phyloP scores from a whole-genome alignment of 2,888 invertebrate genomes.

The Ormyrus thymus region DNA sequence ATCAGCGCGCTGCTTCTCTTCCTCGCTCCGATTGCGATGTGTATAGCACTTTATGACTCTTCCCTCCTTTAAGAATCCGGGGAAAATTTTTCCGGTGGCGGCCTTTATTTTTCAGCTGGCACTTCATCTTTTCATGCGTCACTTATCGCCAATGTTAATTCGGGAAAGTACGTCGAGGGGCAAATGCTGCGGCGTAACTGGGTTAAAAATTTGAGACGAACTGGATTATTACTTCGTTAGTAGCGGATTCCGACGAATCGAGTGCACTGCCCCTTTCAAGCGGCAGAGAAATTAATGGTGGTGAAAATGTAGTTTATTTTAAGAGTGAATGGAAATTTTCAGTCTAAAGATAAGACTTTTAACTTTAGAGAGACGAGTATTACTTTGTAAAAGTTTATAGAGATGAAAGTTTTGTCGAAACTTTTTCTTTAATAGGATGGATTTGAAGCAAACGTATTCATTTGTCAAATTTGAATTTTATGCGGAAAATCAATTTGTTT shows the following conservation, averaged over 20 bases:
- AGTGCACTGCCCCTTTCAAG: too few species aligned
- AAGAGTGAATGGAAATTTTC: too few species aligned
- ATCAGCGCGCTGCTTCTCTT: slow-evolving; percentile 30
- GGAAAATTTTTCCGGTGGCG: slow-evolving; percentile 1
- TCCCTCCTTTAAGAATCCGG: neutral
- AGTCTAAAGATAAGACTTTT: neutral
- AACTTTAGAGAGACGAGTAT: slow-evolving; percentile 7
- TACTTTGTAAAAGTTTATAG: neutral
- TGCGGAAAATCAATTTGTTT: too few species aligned
- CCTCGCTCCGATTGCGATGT: neutral
- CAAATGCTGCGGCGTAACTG: neutral
- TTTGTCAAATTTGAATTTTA: too few species aligned
- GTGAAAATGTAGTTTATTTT: too few species aligned
- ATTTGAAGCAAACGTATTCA: too few species aligned
- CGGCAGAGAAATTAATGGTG: too few species aligned
- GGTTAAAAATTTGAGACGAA: neutral
- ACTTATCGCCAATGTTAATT: slow-evolving; percentile 46
- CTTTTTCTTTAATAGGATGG: neutral
- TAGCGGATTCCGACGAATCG: too few species aligned
- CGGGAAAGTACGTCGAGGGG: neutral
- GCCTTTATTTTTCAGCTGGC: neutral
- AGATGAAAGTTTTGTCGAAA: neutral
- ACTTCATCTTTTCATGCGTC: slow-evolving; percentile 33
- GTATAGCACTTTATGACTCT: slow-evolving; percentile 23
- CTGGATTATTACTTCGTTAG: too few species aligned